phyloP scores from a whole-genome alignment of 2,888 invertebrate species.

The Penaeus monodon region DNA sequence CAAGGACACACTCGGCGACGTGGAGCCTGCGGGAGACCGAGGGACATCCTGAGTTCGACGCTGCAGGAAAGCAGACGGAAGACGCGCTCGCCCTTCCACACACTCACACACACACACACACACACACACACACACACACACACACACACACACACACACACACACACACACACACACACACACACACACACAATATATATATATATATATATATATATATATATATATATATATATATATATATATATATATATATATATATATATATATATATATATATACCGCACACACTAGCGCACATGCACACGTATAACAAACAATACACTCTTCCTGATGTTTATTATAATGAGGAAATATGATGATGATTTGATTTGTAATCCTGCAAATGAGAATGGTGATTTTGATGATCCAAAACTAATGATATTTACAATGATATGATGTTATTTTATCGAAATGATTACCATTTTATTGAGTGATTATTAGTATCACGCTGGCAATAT shows the following conservation, averaged over 20 bases:
- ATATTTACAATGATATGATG: no score
- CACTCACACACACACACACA: neutral
- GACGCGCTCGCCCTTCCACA: neutral
- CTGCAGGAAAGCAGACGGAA: neutral
- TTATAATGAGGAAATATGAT: no score
- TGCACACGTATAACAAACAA: no score
- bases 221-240: slow-evolving; percentile 26
- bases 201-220: neutral
- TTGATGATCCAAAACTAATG: no score
- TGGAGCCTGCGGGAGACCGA: slow-evolving; percentile 9
- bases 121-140: no score
- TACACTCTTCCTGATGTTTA: no score
- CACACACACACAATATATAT: slow-evolving; percentile 8
- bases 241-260: slow-evolving; percentile 11
- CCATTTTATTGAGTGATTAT: no score
- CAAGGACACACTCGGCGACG: slow-evolving; percentile 26
- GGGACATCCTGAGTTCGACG: neutral
- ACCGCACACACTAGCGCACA: no score
- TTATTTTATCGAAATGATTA: no score
- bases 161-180: neutral
- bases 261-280: neutral
- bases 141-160: neutral
- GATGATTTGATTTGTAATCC: no score
- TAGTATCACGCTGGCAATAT: no score
- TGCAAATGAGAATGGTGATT: no score